Conservation (phyloP, 1,140 invertebrate genomes). For the Cydia pomonella region DNA sequence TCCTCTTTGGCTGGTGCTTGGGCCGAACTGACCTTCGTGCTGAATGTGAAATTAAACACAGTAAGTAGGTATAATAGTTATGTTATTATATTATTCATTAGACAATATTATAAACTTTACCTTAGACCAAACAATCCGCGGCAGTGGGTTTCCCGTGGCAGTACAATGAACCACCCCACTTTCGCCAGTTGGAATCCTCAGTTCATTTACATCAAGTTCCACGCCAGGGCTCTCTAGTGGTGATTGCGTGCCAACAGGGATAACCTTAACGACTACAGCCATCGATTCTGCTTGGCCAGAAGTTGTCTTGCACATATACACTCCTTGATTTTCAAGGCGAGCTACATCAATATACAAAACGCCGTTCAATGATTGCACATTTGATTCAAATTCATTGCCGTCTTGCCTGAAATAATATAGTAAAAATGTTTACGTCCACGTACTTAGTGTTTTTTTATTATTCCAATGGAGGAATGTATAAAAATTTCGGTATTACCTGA, state of each 20-base stretch:
- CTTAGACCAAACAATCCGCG: slow-evolving; percentile 90
- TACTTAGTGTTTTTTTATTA: neutral
- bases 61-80: neutral
- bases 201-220: slow-evolving; percentile 83
- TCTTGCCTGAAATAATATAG: slow-evolving; percentile 72
- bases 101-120: slow-evolving; percentile 63
- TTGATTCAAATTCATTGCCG: slow-evolving; percentile 81
- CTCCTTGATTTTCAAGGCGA: slow-evolving; percentile 85
- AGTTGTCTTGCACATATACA: slow-evolving; percentile 89
- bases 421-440: neutral
- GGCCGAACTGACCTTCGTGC: slow-evolving; percentile 77
- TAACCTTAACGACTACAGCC: slow-evolving; percentile 51
- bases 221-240: slow-evolving; percentile 77
- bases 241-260: slow-evolving; percentile 41
- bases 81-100: neutral
- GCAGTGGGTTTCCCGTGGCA: slow-evolving; percentile 84
- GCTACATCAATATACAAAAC: slow-evolving; percentile 87
- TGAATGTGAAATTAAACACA: slow-evolving; percentile 39
- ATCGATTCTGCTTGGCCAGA: slow-evolving; percentile 47
- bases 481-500: slow-evolving; percentile 53
- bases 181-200: slow-evolving; percentile 89
- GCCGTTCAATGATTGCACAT: slow-evolving; percentile 83
- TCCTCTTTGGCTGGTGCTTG: slow-evolving; percentile 84
- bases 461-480: neutral
- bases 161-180: slow-evolving; percentile 89